These are phyloP conservation scores for Zosterops borbonicus DNA, from an alignment of 2,113 vertebrate genomes.

Conservation along the genomic window DNA sequence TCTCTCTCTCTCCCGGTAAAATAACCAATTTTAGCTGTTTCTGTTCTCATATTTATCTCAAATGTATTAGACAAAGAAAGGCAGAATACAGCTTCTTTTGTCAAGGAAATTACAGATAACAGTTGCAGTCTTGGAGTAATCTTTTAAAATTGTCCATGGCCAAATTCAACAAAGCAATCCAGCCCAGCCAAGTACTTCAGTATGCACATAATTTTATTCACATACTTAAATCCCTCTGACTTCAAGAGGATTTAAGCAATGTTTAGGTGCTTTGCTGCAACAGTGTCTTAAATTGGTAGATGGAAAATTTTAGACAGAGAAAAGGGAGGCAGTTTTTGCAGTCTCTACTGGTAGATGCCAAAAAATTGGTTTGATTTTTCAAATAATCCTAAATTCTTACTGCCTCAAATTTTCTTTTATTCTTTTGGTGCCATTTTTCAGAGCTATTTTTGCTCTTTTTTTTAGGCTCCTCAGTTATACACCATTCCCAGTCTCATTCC, in stretches of 20 bases:
- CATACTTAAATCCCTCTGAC: constrained; percentile 6
- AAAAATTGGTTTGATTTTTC: constrained; percentile 14
- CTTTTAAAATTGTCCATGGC: constrained; percentile 34
- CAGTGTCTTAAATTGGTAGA: background rate
- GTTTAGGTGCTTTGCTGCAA: constrained; percentile 27
- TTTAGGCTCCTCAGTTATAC: background rate
- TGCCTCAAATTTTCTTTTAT: background rate
- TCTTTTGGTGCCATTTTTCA: background rate
- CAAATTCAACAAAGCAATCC: constrained; percentile 18
- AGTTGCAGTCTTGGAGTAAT: constrained; percentile 28
- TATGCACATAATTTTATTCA: constrained; percentile 40
- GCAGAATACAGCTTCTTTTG: constrained; percentile 39
- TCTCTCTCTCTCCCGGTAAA: background rate
- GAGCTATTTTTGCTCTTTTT: background rate
- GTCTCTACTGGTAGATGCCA: background rate
- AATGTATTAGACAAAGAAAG: constrained; percentile 32
- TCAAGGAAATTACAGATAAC: constrained; percentile 54
- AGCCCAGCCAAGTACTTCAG: constrained; percentile 8
- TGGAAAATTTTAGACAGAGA: background rate
- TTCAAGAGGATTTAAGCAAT: constrained; percentile 24
- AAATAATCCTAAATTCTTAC: background rate
- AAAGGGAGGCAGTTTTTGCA: background rate
- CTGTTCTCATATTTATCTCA: constrained; percentile 41
- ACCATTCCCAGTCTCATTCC: background rate
- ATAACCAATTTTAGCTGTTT: constrained; percentile 33